Percentiles rank a stretch among this genome's conserved stretches.
phyloP scores from a whole-genome alignment of 2,888 invertebrate genomes.

The Eupithecia insigniata region DNA sequence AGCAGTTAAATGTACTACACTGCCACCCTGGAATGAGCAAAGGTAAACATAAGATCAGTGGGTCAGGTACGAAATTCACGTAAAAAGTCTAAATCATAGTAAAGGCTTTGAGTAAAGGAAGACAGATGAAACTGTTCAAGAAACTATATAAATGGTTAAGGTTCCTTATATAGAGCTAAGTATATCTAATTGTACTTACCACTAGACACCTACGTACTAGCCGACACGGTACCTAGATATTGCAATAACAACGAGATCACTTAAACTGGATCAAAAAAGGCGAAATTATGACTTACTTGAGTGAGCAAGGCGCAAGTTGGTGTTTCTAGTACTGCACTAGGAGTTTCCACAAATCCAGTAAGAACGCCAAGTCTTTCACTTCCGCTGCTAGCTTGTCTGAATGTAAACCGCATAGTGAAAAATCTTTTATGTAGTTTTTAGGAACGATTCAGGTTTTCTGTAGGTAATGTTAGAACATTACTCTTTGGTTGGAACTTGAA shows the following conservation, averaged over 20 bases:
- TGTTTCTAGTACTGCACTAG: slow-evolving; percentile 86
- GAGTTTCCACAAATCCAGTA: slow-evolving; percentile 83
- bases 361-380: slow-evolving; percentile 88
- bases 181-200: no score
- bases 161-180: no score
- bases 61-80: background rate
- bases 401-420: slow-evolving; percentile 88
- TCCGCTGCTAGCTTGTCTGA: slow-evolving; percentile 84
- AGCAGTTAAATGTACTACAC: slow-evolving; percentile 91
- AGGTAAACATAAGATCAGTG: background rate
- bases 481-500: no score
- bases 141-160: no score
- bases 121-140: no score
- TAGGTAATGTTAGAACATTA: background rate
- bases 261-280: background rate
- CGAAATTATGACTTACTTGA: slow-evolving; percentile 77
- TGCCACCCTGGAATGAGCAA: slow-evolving; percentile 86
- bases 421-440: background rate
- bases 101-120: background rate
- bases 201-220: background rate
- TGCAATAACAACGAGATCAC: background rate
- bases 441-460: background rate
- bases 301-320: slow-evolving; percentile 91
- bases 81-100: background rate
- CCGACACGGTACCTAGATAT: background rate